Base-by-base conservation (phyloP, 1,140 invertebrate genomes). In the Paracyclopina nana region DNA sequence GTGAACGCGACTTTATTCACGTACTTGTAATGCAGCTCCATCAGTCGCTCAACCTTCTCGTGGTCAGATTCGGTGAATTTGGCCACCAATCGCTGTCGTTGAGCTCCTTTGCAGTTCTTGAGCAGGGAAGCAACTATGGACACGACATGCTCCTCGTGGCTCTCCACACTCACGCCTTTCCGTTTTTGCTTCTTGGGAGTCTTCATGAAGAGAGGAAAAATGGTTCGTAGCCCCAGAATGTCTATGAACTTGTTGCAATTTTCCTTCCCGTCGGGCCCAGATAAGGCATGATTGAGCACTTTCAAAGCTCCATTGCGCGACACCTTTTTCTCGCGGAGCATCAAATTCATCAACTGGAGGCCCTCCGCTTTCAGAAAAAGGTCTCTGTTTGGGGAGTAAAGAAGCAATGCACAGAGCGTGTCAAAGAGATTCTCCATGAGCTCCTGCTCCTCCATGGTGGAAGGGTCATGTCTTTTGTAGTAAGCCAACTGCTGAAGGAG, bases 351-450 rank as follows among this genome's bases (percentile, higher is more conserved):
- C 9, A 96, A 72, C 64, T 97, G 90, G 16, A 95, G 67, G 6
- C 91, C 90, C 72, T 96, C 91, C 0, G 87, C 90, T 57, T 82
- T 76, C 11, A 98, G 68, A 65, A 99, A 99, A 52, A 78, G 73
- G 46, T 90, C 82, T 53, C 88, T 72, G 67, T 99, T 99, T 46
- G 76, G 65, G 6, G 78, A 69, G 49, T 78, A 72, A 76, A 96
- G 81, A 42, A 99, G 70, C 53, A 85, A 78, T 9, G 88, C 94
- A 64, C 94, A 98, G 12, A 99, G 68, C 55, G 79, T 79, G 62
- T 97, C 83, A 61, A 98, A 99, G 40, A 99, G 68, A 69, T 98
- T 98, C 64, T 97, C 92, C 91, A 99, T 97, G 60, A 90, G 81
- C 67, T 99, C 95, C 59, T 85, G 77, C 65, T 99, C 94, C 65